Percentiles rank a stretch among this genome's conserved stretches.
Evolutionary conservation across 2,113 vertebrate species (phyloP).

Genomic region (Sinocyclocheilus anophthalmus): DNA sequence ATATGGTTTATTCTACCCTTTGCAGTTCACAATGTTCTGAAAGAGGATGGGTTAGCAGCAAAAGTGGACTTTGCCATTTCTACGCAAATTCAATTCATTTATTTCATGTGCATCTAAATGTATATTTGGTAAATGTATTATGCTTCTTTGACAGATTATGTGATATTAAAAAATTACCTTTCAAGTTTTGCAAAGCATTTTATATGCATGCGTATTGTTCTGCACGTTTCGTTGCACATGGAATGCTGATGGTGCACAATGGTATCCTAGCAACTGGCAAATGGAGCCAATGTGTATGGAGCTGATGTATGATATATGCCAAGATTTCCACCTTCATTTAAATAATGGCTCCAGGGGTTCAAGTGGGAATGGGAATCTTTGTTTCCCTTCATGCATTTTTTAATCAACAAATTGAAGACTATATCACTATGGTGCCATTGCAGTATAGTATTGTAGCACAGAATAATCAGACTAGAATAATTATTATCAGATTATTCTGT

Average conservation of each 20-base stretch:
- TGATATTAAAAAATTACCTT: slow-evolving; percentile 22
- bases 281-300: not conserved
- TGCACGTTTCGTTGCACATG: not conserved
- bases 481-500: not conserved
- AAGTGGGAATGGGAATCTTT: not conserved
- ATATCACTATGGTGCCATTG: not conserved
- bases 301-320: not conserved
- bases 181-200: not conserved
- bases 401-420: not conserved
- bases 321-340: slow-evolving; percentile 3
- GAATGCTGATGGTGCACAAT: slow-evolving; percentile 14
- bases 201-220: not conserved
- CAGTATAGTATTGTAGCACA: not conserved
- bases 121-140: slow-evolving; percentile 43
- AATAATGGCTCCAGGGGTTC: not conserved
- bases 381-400: not conserved
- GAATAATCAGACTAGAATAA: not conserved
- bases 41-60: not conserved
- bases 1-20: slow-evolving; percentile 1
- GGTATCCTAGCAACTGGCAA: slow-evolving; percentile 30
- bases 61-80: not conserved
- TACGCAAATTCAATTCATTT: not conserved
- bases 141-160: slow-evolving; percentile 11
- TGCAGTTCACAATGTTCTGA: not conserved
- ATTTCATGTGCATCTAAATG: slow-evolving; percentile 9